Base-by-base conservation (phyloP, 2,113 vertebrate species). In the Tauraco erythrolophus region DNA sequence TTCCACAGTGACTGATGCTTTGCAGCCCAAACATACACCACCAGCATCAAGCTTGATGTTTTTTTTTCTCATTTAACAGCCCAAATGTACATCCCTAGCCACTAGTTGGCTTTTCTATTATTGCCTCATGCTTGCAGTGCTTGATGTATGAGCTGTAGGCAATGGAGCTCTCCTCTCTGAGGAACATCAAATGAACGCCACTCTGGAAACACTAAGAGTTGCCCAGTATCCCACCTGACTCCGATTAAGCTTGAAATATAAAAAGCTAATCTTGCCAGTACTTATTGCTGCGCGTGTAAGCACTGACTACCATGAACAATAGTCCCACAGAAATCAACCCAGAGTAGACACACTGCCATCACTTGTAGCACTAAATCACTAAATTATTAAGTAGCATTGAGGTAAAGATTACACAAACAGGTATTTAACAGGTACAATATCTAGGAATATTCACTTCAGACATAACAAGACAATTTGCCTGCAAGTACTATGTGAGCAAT, bases 1-100 rank as follows among this genome's bases (percentile, higher is more conserved):
- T 77, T 85, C 57, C 89, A 28, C 80, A 64, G 54, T 83, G 85
- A 75, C 69, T 89, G 85, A 96, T 88, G 77, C 31, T 83, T 75
- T 84, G 37, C 33, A 91, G 72, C 30, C 68, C 64, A 81, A 94
- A 78, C 14, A 45, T 28, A 77, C 21, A 65, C 4, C 21, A 17
- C 21, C 19, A 74, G 39, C 3, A 5, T 79, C 39, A 66, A 45
- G 16, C 19, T 4, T 19, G 21, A 61, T 50, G 6, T 21, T 3
- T 10, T 43, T 33, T 60, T 28, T 14, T 1, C 79, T 50, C n/a
- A 46, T 94, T 94, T 89, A 85, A 87, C 45, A 92, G 48, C 35
- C 61, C 79, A 87, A 96, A 94, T n/a, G 45, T 35, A 72, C 70
- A 56, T 79, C 76, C 64, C 88, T 69, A 94, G 68, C 24, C 83